Evolutionary conservation across 2,888 invertebrate genomes (phyloP).

Genomic region (Drosophila barbarae): DNA sequence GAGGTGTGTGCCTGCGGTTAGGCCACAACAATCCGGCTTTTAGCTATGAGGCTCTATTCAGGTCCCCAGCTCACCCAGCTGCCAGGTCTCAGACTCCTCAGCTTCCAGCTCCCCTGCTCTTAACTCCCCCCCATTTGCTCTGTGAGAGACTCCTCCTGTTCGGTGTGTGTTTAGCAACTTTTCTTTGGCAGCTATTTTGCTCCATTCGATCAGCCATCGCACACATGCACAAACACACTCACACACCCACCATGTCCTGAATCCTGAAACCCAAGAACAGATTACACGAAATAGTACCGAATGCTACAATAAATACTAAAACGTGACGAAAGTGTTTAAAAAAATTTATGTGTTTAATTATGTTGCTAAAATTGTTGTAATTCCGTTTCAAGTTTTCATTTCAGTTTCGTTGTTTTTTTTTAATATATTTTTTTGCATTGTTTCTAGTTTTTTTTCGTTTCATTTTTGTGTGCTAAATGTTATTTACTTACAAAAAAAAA

Average conservation of each 20-base stretch:
- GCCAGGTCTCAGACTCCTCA: neutral
- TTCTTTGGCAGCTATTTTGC: conserved; percentile 7
- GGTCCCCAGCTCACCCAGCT: neutral
- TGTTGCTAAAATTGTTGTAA: conserved; percentile 15
- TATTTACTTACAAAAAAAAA: conserved; percentile 14
- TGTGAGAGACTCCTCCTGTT: conserved; percentile 1
- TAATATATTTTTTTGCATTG: neutral
- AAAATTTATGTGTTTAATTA: conserved; percentile 19
- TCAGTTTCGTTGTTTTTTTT: neutral
- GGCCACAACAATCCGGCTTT: conserved; percentile 62
- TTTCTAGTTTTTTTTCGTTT: conserved; percentile 20
- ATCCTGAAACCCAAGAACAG: neutral
- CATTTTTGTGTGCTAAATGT: conserved; percentile 45
- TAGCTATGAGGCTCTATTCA: neutral
- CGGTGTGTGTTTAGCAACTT: conserved; percentile 2
- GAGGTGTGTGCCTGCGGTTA: conserved; percentile 60
- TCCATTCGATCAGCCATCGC: conserved; percentile 2
- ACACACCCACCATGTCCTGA: neutral
- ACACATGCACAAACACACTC: neutral
- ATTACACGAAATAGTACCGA: conserved; percentile 2
- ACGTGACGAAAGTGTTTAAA: conserved; percentile 1
- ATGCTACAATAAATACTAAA: conserved; percentile 9
- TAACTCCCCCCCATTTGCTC: neutral
- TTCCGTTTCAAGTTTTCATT: conserved; percentile 12
- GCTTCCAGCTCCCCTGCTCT: neutral